phyloP scores from a whole-genome alignment of 2,797 vertebrate genomes.

The Protonibea diacanthus region DNA sequence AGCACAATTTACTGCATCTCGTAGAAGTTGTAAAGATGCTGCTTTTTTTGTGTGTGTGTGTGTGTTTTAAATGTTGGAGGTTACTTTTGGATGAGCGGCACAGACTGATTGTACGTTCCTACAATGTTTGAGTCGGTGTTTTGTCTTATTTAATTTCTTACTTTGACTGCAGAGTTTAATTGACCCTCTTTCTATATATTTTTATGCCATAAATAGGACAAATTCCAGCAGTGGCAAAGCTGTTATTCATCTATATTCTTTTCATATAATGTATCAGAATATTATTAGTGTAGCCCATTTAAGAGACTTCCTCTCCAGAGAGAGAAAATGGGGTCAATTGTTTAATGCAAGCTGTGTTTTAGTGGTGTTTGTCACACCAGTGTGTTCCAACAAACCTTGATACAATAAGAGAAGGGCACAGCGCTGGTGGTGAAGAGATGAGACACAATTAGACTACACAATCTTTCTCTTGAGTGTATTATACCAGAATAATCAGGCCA shows the following conservation, averaged over 20 bases:
- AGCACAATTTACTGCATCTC: conserved; percentile 81
- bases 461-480: conserved; percentile 32
- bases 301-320: conserved; percentile 70
- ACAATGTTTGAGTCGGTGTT: conserved; percentile 35
- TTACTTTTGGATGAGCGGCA: conserved; percentile 68
- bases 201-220: conserved; percentile 68
- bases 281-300: conserved; percentile 78
- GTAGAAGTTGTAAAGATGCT: conserved; percentile 80
- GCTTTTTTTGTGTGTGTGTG: conserved; percentile 7
- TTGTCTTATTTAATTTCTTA: conserved; percentile 34
- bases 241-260: conserved; percentile 54
- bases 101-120: conserved; percentile 36
- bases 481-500: conserved; percentile 61
- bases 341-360: conserved; percentile 70
- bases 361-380: conserved; percentile 67
- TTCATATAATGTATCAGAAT: conserved; percentile 67
- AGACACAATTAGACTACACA: conserved; percentile 46
- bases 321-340: conserved; percentile 76
- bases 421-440: conserved; percentile 20
- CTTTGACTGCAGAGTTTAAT: conserved; percentile 53
- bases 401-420: conserved; percentile 40
- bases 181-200: conserved; percentile 65
- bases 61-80: conserved; percentile 61
- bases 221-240: conserved; percentile 35
- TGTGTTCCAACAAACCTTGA: conserved; percentile 61